These are phyloP conservation scores for Oreonectes daqikongensis DNA, from an alignment of 2,797 vertebrate species.

Conservation along the genomic window DNA sequence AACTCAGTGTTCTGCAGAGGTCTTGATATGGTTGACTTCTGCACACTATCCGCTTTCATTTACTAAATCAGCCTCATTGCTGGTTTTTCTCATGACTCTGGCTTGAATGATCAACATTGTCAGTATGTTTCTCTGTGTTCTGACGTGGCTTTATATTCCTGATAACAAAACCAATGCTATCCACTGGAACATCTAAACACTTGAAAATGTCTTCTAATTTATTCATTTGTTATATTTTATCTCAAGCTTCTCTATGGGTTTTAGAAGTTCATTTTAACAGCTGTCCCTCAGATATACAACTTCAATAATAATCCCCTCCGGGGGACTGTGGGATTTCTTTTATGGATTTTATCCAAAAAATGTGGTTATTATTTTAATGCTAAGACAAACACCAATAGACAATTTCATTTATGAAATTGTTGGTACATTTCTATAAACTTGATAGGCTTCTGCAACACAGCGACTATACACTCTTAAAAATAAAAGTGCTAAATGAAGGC, in stretches of 20 bases:
- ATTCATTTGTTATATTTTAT: slow-evolving; percentile 5
- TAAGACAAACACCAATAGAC: background rate
- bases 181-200: slow-evolving; percentile 4
- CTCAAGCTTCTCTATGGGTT: background rate
- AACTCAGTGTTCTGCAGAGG: background rate
- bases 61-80: background rate
- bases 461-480: background rate
- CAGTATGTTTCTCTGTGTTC: background rate
- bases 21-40: background rate
- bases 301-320: background rate
- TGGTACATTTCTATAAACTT: background rate
- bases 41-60: background rate
- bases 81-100: slow-evolving; percentile 9
- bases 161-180: slow-evolving; percentile 8
- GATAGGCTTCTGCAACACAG: background rate
- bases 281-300: background rate
- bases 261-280: slow-evolving; percentile 3
- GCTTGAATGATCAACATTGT: slow-evolving; percentile 24
- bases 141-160: background rate
- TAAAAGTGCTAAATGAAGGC: too few relatives aligned
- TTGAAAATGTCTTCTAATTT: background rate
- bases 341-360: background rate
- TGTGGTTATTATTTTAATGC: background rate
- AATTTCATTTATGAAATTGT: background rate
- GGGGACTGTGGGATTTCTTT: background rate